A percentile compares a stretch with the other conserved stretches of the same genome.
phyloP scores from a whole-genome alignment of 2,797 vertebrate genomes.

The Gymnodraco acuticeps region DNA sequence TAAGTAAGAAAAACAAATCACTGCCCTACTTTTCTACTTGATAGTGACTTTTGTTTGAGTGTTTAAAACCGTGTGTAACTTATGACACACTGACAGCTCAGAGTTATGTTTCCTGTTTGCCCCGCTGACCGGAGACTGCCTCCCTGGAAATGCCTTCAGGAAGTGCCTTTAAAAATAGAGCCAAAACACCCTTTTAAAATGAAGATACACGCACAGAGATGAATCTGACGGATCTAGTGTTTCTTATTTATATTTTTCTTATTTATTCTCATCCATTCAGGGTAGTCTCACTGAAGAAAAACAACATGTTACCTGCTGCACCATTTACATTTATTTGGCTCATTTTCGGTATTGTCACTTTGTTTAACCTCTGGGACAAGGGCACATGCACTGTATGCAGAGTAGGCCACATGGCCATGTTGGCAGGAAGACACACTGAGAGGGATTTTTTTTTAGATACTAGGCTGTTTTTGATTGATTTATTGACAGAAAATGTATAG shows the following conservation, averaged over 20 bases:
- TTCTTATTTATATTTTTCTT: slow-evolving; percentile 17
- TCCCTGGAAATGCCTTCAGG: slow-evolving; percentile 65
- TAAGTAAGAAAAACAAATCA: slow-evolving; percentile 43
- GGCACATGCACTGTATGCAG: slow-evolving; percentile 56
- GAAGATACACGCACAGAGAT: background rate
- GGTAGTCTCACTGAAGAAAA: background rate
- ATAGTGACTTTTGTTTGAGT: slow-evolving; percentile 35
- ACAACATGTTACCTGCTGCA: background rate
- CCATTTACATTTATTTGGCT: background rate
- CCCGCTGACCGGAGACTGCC: slow-evolving; percentile 39
- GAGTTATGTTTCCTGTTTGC: slow-evolving; percentile 72
- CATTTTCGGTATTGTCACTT: slow-evolving; percentile 12
- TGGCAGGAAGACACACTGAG: slow-evolving; percentile 27
- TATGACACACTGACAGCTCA: slow-evolving; percentile 57
- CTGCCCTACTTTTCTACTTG: slow-evolving; percentile 64
- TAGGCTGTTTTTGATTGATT: too few relatives aligned
- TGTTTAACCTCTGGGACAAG: slow-evolving; percentile 67
- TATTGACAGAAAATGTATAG: background rate
- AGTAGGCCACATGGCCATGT: slow-evolving; percentile 73
- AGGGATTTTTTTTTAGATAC: background rate
- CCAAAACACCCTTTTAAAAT: slow-evolving; percentile 7
- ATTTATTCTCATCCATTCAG: background rate
- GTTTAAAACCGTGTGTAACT: slow-evolving; percentile 4
- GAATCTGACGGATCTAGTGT: background rate
- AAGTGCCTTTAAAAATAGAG: slow-evolving; percentile 51